A percentile compares a stretch with the other conserved stretches of the same genome.
Evolutionary conservation across 2,797 vertebrate genomes (phyloP).

Genomic region (Chelon auratus): DNA sequence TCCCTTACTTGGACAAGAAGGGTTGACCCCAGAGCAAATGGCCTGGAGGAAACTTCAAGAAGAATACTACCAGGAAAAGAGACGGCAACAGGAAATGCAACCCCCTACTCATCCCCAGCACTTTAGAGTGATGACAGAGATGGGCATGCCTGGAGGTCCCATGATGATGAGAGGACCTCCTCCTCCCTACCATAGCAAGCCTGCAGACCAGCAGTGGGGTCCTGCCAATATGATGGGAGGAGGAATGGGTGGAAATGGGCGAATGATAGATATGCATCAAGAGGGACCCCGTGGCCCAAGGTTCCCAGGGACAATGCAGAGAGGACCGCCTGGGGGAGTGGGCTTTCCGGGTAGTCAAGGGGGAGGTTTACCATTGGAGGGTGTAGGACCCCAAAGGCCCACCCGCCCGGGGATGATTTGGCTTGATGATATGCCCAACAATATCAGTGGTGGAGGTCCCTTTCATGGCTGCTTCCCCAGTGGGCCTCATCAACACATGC

Average conservation of each 20-base stretch:
- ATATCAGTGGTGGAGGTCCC: slow-evolving; percentile 87
- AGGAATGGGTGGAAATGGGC: slow-evolving; percentile 83
- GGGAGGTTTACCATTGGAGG: slow-evolving; percentile 89
- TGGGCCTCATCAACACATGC: slow-evolving; percentile 84
- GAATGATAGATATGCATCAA: slow-evolving; percentile 84
- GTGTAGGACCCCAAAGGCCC: slow-evolving; percentile 89
- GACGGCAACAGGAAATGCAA: slow-evolving; percentile 92
- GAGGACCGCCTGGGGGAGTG: slow-evolving; percentile 80
- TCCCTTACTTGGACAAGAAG: slow-evolving; percentile 91
- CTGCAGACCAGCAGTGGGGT: slow-evolving; percentile 90
- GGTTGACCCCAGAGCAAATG: slow-evolving; percentile 93
- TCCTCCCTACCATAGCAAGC: slow-evolving; percentile 96
- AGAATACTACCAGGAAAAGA: slow-evolving; percentile 97
- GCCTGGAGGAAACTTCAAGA: slow-evolving; percentile 98
- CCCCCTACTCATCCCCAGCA: slow-evolving; percentile 80
- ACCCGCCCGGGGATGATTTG: slow-evolving; percentile 91
- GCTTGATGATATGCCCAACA: slow-evolving; percentile 91
- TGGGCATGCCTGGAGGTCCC: slow-evolving; percentile 81
- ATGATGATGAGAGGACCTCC: slow-evolving; percentile 94
- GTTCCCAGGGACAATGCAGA: slow-evolving; percentile 89
- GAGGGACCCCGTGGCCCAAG: slow-evolving; percentile 87
- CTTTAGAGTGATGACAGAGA: slow-evolving; percentile 85
- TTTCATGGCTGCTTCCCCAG: slow-evolving; percentile 89
- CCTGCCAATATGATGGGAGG: slow-evolving; percentile 89
- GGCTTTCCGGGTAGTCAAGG: slow-evolving; percentile 85